phyloP scores from a whole-genome alignment of 2,113 vertebrate species.

The Hassar affinis region DNA sequence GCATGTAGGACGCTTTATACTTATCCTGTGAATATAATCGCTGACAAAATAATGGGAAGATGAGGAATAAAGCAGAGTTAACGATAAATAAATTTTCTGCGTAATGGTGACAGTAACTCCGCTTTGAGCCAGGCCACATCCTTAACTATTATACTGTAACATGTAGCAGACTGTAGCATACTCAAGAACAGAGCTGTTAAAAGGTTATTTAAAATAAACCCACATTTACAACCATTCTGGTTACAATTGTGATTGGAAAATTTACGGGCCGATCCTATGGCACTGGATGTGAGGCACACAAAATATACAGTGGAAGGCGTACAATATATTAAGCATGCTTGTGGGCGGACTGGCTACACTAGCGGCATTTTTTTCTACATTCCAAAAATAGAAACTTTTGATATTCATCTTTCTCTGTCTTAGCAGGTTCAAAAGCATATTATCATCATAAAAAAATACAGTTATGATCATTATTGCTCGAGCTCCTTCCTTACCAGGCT shows the following conservation, averaged over 20 bases:
- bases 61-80: background rate
- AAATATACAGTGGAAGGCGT: background rate
- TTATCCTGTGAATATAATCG: background rate
- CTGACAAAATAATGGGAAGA: background rate
- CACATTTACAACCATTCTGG: background rate
- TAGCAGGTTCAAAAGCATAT: background rate
- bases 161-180: no score
- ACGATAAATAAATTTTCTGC: background rate
- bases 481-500: slow-evolving; percentile 78
- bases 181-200: background rate
- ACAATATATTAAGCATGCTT: background rate
- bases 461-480: no score
- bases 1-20: background rate
- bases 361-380: background rate
- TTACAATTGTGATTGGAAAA: background rate
- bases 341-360: no score
- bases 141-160: background rate
- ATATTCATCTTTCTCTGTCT: background rate
- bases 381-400: background rate
- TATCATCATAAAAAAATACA: no score
- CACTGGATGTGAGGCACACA: background rate
- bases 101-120: background rate
- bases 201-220: background rate
- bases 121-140: background rate
- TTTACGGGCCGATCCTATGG: background rate